phyloP scores from a whole-genome alignment of 1,140 invertebrate species.

The Melipona quadrifasciata region DNA sequence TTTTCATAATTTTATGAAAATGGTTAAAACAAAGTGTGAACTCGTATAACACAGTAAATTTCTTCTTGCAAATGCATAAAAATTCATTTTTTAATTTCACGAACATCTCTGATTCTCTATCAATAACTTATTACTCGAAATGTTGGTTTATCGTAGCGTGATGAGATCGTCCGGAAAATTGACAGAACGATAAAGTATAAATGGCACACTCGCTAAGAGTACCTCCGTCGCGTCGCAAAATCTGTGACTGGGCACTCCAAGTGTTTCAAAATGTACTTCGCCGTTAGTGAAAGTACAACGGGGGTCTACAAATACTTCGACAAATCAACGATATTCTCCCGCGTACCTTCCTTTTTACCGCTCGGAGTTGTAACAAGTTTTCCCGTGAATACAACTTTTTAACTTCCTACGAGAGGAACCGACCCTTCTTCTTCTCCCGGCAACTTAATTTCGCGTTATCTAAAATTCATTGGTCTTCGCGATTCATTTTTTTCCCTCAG shows the following conservation, averaged over 20 bases:
- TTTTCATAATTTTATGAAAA: too few relatives aligned
- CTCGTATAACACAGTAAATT: too few relatives aligned
- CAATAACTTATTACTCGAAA: background rate
- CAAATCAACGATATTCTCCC: conserved; percentile 20
- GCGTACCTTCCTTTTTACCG: background rate
- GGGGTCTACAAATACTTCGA: background rate
- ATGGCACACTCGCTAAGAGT: background rate
- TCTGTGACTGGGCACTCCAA: background rate
- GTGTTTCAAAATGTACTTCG: background rate
- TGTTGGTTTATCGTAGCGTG: too few relatives aligned
- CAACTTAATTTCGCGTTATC: background rate
- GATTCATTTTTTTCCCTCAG: background rate
- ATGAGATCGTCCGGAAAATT: background rate
- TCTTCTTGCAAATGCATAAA: too few relatives aligned
- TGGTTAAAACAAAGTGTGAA: too few relatives aligned
- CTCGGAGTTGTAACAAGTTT: background rate
- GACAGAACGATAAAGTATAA: background rate
- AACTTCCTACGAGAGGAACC: background rate
- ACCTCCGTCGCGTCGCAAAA: background rate
- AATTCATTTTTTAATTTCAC: too few relatives aligned
- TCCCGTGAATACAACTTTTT: background rate
- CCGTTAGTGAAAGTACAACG: background rate
- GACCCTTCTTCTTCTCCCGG: background rate
- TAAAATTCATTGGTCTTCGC: background rate
- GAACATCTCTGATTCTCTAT: too few relatives aligned